Conservation (phyloP, 2,797 vertebrate species). For the Pangasius djambal region DNA sequence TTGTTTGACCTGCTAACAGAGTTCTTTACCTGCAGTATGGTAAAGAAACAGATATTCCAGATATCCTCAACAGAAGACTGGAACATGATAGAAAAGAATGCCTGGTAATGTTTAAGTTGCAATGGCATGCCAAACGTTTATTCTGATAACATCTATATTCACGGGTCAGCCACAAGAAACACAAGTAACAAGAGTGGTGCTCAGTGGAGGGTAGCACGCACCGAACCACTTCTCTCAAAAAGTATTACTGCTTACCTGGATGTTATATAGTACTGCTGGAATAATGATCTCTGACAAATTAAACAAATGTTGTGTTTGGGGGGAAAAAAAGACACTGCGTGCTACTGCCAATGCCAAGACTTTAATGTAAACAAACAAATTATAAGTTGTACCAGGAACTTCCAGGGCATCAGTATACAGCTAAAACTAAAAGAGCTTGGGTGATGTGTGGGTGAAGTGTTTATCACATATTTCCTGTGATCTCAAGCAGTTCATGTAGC, state of each 20-base stretch:
- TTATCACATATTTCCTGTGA: neutral
- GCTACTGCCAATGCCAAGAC: neutral
- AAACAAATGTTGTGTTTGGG: neutral
- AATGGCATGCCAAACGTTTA: neutral
- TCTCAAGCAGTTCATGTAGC: neutral
- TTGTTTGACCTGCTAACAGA: neutral
- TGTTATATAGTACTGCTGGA: neutral
- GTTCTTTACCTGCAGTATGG: neutral
- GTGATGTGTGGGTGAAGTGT: neutral
- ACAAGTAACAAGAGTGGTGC: too few species aligned
- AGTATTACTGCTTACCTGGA: neutral
- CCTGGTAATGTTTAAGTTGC: neutral
- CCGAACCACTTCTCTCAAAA: neutral
- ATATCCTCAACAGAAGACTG: neutral
- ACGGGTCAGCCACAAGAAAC: neutral
- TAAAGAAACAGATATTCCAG: neutral
- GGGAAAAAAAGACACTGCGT: neutral
- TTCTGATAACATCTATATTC: neutral
- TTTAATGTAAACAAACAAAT: neutral
- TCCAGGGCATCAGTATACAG: neutral
- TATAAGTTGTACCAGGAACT: neutral
- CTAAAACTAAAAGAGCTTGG: neutral
- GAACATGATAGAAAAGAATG: neutral
- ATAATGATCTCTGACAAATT: neutral
- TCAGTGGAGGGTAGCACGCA: neutral